phyloP scores from a whole-genome alignment of 2,888 invertebrate genomes.

The Eustalomyia histrio region DNA sequence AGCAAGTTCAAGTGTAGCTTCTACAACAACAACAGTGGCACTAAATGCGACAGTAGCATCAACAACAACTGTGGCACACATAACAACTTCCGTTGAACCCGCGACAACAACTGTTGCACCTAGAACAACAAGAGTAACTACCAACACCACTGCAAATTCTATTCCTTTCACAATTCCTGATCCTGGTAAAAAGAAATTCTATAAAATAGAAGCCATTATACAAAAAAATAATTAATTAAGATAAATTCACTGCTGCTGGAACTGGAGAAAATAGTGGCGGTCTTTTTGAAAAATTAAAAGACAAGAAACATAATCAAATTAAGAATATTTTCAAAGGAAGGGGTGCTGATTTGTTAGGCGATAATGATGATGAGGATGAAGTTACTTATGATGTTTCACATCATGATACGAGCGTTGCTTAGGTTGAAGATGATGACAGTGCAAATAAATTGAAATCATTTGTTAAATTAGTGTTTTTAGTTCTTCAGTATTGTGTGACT shows the following conservation, averaged over 20 bases:
- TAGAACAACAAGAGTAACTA: background rate
- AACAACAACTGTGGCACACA: background rate
- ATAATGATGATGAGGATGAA: background rate
- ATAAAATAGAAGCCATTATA: background rate
- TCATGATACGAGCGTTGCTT: background rate
- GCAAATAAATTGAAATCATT: background rate
- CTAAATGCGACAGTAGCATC: background rate
- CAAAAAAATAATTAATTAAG: background rate
- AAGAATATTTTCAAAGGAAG: background rate
- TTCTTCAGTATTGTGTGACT: no score
- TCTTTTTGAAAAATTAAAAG: background rate
- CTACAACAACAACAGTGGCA: background rate
- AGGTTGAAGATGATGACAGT: background rate
- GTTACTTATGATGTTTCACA: background rate
- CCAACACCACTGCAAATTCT: background rate
- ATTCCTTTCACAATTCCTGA: background rate
- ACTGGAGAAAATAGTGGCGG: background rate
- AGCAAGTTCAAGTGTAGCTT: background rate
- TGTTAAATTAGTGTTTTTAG: background rate
- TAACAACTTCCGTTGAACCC: constrained; percentile 2
- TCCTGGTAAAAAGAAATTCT: background rate
- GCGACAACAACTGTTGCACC: background rate
- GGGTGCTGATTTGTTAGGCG: background rate
- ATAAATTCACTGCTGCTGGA: no score
- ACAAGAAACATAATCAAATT: background rate